A percentile compares a stretch with the other conserved stretches of the same genome.
Conservation (phyloP, 2,113 vertebrate species). For the Myxocyprinus asiaticus region DNA sequence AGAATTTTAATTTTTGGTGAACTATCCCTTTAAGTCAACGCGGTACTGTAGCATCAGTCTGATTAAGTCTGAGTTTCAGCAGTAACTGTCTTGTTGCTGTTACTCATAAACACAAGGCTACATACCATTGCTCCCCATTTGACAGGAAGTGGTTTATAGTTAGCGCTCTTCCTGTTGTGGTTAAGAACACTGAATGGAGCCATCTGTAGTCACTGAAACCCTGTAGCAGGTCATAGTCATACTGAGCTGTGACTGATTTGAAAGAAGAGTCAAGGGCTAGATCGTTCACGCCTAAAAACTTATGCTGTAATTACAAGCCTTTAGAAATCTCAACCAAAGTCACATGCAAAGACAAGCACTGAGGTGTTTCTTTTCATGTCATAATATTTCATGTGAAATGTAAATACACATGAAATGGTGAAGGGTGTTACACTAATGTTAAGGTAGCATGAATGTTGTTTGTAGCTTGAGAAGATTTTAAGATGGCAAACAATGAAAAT, state of each 20-base stretch:
- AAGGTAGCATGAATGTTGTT: too few relatives aligned
- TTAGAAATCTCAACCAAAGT: neutral
- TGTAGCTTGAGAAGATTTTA: too few relatives aligned
- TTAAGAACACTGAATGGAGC: slow-evolving; percentile 55
- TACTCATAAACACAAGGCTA: slow-evolving; percentile 43
- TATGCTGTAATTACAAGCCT: slow-evolving; percentile 9
- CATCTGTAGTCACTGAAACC: slow-evolving; percentile 42
- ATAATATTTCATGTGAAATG: neutral
- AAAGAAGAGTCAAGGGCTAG: neutral
- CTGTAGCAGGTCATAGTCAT: slow-evolving; percentile 1
- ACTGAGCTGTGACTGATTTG: neutral
- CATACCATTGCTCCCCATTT: slow-evolving; percentile 47
- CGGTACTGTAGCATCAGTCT: neutral
- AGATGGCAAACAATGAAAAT: too few relatives aligned
- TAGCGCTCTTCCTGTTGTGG: slow-evolving; percentile 68
- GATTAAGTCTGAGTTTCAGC: slow-evolving; percentile 18
- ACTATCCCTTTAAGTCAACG: neutral
- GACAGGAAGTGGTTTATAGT: slow-evolving; percentile 67
- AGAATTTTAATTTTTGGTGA: too few relatives aligned
- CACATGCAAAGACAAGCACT: slow-evolving; percentile 9
- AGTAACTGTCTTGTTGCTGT: neutral
- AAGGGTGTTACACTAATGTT: too few relatives aligned
- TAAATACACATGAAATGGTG: too few relatives aligned
- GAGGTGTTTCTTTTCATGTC: neutral
- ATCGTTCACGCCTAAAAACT: slow-evolving; percentile 13